These are phyloP conservation scores for Microtus obscurus DNA, from an alignment of 2,797 vertebrate species.

Conservation along the genomic window DNA sequence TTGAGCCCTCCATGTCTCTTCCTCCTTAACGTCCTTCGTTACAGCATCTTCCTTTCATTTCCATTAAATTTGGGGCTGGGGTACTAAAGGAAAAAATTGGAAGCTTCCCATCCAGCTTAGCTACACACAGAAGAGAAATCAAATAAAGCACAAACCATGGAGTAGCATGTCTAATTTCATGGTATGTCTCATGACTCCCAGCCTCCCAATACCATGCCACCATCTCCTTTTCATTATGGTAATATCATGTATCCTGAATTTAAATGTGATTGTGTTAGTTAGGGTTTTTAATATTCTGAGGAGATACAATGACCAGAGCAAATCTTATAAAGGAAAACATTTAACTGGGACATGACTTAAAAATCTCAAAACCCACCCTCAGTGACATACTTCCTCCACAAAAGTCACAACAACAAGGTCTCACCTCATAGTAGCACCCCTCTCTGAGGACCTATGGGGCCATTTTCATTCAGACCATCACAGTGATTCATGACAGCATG, in stretches of 20 bases:
- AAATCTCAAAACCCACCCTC: neutral
- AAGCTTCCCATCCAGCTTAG: neutral
- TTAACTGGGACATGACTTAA: neutral
- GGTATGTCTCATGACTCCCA: neutral
- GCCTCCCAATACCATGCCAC: neutral
- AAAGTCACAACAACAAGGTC: neutral
- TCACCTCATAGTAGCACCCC: neutral
- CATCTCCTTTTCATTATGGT: neutral
- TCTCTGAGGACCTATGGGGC: neutral
- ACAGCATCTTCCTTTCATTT: neutral
- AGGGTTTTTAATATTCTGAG: neutral
- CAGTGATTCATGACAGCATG: neutral
- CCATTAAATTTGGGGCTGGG: neutral
- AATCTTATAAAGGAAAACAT: neutral
- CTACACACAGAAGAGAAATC: neutral
- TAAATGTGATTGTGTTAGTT: neutral
- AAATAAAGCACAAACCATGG: neutral
- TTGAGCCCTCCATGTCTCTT: fast-evolving
- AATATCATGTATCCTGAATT: neutral
- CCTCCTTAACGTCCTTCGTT: neutral
- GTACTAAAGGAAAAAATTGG: neutral
- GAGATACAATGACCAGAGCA: neutral
- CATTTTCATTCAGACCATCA: neutral
- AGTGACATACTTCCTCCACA: too few relatives aligned
- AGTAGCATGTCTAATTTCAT: neutral